Evolutionary conservation across 2,113 vertebrate genomes (phyloP).

Genomic region (Agapornis roseicollis): DNA sequence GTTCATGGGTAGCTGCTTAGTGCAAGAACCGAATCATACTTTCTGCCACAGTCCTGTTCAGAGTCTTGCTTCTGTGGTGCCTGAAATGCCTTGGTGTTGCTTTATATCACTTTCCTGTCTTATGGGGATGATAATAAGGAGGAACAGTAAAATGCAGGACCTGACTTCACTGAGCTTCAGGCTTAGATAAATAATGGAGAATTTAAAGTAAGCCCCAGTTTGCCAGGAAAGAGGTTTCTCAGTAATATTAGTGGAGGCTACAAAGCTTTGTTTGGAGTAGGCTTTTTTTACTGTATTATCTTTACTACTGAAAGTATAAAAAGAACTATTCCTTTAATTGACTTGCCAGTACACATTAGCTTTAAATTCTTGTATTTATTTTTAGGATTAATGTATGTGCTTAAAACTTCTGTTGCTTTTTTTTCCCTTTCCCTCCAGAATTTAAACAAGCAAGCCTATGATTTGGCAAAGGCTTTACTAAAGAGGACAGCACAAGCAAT

Average conservation of each 20-base stretch:
- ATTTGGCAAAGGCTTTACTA: constrained; percentile 95
- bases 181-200: neutral
- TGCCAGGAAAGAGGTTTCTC: neutral
- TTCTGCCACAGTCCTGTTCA: neutral
- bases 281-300: neutral
- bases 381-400: neutral
- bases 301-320: neutral
- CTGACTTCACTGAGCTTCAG: neutral
- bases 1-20: neutral
- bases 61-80: neutral
- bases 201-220: neutral
- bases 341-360: neutral
- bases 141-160: neutral
- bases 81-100: neutral
- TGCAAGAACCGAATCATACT: neutral
- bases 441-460: constrained; percentile 98
- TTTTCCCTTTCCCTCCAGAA: constrained; percentile 74
- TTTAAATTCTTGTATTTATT: neutral
- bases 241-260: neutral
- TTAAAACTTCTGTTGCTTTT: neutral
- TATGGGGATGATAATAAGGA: neutral
- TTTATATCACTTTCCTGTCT: neutral
- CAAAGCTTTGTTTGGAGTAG: neutral
- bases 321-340: neutral
- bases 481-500: constrained; percentile 98